Conservation (phyloP, 2,888 invertebrate genomes). For the Phorcus lineatus region DNA sequence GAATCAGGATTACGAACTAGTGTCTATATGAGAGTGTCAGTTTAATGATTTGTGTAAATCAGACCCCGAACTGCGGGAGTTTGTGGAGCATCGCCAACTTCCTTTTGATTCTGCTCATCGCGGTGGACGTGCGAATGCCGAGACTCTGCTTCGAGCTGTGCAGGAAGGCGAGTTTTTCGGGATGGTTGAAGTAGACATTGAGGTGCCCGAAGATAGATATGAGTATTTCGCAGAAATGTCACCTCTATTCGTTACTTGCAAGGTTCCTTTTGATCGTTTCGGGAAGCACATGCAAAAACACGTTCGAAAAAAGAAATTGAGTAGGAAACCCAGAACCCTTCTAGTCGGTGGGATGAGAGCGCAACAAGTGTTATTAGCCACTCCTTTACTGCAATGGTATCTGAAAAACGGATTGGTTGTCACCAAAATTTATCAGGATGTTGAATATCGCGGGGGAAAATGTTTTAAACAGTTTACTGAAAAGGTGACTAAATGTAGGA, state of each 20-base stretch:
- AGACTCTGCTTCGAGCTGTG: neutral
- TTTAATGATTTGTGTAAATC: neutral
- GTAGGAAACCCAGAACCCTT: neutral
- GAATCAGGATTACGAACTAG: neutral
- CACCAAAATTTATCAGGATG: neutral
- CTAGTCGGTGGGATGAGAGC: neutral
- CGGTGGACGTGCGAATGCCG: neutral
- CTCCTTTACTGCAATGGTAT: neutral
- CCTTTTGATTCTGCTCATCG: neutral
- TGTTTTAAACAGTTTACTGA: neutral
- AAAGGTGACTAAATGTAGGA: neutral
- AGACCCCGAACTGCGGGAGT: neutral
- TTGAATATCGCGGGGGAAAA: neutral
- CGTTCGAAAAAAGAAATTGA: neutral
- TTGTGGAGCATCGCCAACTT: neutral
- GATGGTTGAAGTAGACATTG: slow-evolving; percentile 18
- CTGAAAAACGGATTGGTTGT: neutral
- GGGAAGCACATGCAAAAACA: neutral
- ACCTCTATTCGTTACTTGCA: neutral
- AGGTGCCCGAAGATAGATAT: neutral
- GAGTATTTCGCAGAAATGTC: slow-evolving; percentile 6
- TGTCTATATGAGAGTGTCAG: neutral
- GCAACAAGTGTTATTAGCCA: neutral
- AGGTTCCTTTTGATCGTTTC: neutral
- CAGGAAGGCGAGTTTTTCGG: neutral